A percentile compares a stretch with the other conserved stretches of the same genome.
Evolutionary conservation across 1,140 invertebrate species (phyloP).

Genomic region (Drosophila virilis): DNA sequence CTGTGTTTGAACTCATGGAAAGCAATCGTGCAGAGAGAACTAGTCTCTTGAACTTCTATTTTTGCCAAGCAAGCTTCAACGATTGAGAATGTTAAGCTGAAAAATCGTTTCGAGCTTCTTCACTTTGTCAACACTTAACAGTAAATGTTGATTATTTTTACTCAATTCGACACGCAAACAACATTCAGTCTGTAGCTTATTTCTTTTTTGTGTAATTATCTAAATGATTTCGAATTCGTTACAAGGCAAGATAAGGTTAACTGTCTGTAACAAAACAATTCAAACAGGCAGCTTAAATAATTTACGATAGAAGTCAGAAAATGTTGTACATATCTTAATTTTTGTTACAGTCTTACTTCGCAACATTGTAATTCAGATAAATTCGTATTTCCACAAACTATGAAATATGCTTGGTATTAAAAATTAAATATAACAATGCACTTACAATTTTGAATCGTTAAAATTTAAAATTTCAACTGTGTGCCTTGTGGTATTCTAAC

Average conservation of each 20-base stretch:
- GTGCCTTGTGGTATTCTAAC: neutral
- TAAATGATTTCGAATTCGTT: neutral
- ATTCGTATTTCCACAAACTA: no score
- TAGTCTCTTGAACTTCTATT: neutral
- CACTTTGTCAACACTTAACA: neutral
- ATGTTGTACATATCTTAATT: no score
- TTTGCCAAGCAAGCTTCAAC: neutral
- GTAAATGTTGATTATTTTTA: neutral
- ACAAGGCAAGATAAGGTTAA: neutral
- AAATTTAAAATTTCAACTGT: constrained; percentile 4
- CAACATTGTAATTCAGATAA: neutral
- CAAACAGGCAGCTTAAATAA: neutral
- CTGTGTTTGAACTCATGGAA: neutral
- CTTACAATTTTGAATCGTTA: constrained; percentile 9
- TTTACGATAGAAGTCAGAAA: neutral
- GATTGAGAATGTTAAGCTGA: neutral
- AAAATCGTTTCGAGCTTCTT: neutral
- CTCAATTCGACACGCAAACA: neutral
- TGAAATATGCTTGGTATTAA: no score
- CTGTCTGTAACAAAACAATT: neutral
- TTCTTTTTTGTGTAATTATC: neutral
- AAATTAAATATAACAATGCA: neutral
- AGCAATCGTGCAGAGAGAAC: constrained; percentile 6
- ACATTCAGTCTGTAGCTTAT: neutral
- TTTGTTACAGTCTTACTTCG: neutral